These are phyloP conservation scores for Bombus haemorrhoidalis DNA, from an alignment of 1,140 invertebrate species.

Conservation along the genomic window DNA sequence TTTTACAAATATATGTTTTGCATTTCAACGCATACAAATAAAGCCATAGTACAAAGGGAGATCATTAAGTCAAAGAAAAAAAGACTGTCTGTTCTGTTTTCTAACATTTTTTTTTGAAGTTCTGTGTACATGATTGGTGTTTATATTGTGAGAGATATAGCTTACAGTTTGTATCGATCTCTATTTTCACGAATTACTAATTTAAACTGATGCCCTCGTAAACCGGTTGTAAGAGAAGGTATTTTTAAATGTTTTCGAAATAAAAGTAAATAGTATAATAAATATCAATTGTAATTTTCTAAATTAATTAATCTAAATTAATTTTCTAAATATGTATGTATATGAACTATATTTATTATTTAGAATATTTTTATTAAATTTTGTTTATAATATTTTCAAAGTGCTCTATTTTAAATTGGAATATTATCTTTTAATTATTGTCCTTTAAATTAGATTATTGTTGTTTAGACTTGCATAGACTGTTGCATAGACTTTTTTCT, in stretches of 20 bases:
- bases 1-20: neutral
- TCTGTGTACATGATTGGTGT: neutral
- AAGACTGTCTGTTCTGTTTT: neutral
- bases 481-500: neutral
- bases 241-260: neutral
- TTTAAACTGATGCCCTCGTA: neutral
- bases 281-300: neutral
- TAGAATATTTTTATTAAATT: neutral
- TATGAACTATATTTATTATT: no score
- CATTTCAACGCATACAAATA: neutral
- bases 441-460: neutral
- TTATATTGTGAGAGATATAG: neutral
- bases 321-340: neutral
- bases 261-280: neutral
- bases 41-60: neutral
- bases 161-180: constrained; percentile 15
- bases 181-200: neutral
- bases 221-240: neutral
- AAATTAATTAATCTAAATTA: no score
- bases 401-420: no score
- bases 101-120: neutral
- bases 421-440: neutral
- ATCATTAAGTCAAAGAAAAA: constrained; percentile 2
- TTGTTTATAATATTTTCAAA: neutral
- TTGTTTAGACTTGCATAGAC: neutral